A percentile compares a stretch with the other conserved stretches of the same genome.
Conservation (phyloP, 2,113 vertebrate genomes). For the Lycocorax pyrrhopterus region DNA sequence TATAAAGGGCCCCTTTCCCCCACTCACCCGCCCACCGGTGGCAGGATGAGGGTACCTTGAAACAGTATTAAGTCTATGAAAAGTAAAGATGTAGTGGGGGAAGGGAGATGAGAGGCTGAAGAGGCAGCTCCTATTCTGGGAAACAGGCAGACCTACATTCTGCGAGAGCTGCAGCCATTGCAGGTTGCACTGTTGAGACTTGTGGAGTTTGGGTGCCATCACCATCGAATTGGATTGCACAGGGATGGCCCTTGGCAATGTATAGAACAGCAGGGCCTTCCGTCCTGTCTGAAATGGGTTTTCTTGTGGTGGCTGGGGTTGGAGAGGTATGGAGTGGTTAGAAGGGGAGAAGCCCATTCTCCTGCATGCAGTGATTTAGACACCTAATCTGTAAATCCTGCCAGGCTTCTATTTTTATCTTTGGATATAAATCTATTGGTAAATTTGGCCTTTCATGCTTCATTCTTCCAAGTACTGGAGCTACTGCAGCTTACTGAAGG, state of each 20-base stretch:
- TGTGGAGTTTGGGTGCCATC: neutral
- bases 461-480: neutral
- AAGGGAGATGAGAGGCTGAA: slow-evolving; percentile 28
- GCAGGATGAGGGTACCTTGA: slow-evolving; percentile 46
- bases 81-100: slow-evolving; percentile 53
- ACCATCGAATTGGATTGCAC: neutral
- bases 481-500: neutral
- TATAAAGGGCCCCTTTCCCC: slow-evolving; percentile 69
- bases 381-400: slow-evolving; percentile 24
- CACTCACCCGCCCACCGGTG: slow-evolving; percentile 57
- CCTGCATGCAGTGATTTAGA: neutral
- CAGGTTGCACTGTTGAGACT: neutral
- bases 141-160: neutral
- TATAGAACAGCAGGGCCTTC: neutral
- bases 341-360: neutral
- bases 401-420: slow-evolving; percentile 45
- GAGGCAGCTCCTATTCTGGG: slow-evolving; percentile 28
- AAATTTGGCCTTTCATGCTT: neutral
- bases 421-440: slow-evolving; percentile 37
- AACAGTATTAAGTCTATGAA: slow-evolving; percentile 43
- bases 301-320: slow-evolving; percentile 32
- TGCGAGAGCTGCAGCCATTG: neutral
- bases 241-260: slow-evolving; percentile 1
- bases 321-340: slow-evolving; percentile 22
- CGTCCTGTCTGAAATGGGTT: neutral